Percentiles rank a stretch among this genome's conserved stretches.
phyloP scores from a whole-genome alignment of 1,140 invertebrate genomes.

The Neodiprion virginianus region DNA sequence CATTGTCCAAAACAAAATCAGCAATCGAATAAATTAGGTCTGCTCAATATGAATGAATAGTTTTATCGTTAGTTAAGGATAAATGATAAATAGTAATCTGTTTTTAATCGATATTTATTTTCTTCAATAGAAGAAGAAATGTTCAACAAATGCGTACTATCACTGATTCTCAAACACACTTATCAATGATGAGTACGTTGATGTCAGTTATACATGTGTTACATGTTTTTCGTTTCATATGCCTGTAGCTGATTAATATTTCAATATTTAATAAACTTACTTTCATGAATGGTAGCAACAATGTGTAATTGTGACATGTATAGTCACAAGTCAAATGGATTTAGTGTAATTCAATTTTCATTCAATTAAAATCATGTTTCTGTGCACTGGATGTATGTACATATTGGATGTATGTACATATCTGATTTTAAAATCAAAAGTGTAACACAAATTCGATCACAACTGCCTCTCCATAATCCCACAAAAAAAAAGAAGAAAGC shows the following conservation, averaged over 20 bases:
- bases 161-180: not conserved
- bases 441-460: not conserved
- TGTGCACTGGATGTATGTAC: not conserved
- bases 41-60: constrained; percentile 4
- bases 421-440: not conserved
- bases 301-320: too few relatives aligned
- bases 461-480: not conserved
- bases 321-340: too few relatives aligned
- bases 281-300: too few relatives aligned
- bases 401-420: not conserved
- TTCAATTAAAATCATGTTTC: too few relatives aligned
- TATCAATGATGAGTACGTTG: not conserved
- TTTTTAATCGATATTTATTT: not conserved
- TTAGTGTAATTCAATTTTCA: too few relatives aligned
- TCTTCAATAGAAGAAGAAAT: not conserved
- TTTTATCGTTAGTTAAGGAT: not conserved
- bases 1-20: not conserved
- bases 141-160: not conserved
- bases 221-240: too few relatives aligned
- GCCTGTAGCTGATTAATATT: too few relatives aligned
- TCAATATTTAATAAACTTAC: too few relatives aligned
- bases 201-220: too few relatives aligned
- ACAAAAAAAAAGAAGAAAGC: not conserved
- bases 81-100: not conserved
- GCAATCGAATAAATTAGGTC: not conserved